Conservation (phyloP, 2,888 invertebrate genomes). For the Urechis unicinctus region DNA sequence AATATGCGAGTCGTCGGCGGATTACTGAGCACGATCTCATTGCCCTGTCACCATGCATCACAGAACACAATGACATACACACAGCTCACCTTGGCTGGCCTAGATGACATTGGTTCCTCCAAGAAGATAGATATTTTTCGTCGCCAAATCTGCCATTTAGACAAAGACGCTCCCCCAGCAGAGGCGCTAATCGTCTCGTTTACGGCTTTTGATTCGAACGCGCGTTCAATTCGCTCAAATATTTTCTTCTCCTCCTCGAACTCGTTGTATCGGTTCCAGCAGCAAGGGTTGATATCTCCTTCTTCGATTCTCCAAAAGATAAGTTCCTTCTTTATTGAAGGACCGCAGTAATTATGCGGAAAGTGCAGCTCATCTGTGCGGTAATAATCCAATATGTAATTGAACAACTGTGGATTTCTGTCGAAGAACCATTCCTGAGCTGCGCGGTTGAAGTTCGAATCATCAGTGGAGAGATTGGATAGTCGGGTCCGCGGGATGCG, state of each 20-base stretch:
- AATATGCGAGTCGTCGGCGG: too few species aligned
- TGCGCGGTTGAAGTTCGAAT: conserved; percentile 16
- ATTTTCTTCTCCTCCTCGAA: conserved; percentile 21
- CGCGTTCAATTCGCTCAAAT: conserved; percentile 16
- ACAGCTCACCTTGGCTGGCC: conserved; percentile 18
- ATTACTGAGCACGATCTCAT: too few species aligned
- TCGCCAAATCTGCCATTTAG: conserved; percentile 12
- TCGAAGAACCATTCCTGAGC: conserved; percentile 27
- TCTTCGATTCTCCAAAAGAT: conserved; percentile 30
- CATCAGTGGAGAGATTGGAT: conserved; percentile 8
- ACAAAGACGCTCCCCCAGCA: neutral
- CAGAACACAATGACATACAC: too few species aligned
- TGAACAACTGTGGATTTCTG: conserved; percentile 27
- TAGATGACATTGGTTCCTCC: conserved; percentile 22
- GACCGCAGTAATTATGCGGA: conserved; percentile 29
- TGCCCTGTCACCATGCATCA: too few species aligned
- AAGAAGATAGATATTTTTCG: conserved; percentile 16
- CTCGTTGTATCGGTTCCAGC: conserved; percentile 22
- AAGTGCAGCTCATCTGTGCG: conserved; percentile 28
- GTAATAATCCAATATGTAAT: conserved; percentile 26
- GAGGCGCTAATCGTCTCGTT: neutral
- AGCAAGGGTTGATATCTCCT: conserved; percentile 28
- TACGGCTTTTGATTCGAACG: conserved; percentile 9
- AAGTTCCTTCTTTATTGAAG: conserved; percentile 27
- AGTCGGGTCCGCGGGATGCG: conserved; percentile 19